A percentile compares a stretch with the other conserved stretches of the same genome.
Conservation (phyloP, 1,140 invertebrate species). For the Pseudomyrmex cubaensis region DNA sequence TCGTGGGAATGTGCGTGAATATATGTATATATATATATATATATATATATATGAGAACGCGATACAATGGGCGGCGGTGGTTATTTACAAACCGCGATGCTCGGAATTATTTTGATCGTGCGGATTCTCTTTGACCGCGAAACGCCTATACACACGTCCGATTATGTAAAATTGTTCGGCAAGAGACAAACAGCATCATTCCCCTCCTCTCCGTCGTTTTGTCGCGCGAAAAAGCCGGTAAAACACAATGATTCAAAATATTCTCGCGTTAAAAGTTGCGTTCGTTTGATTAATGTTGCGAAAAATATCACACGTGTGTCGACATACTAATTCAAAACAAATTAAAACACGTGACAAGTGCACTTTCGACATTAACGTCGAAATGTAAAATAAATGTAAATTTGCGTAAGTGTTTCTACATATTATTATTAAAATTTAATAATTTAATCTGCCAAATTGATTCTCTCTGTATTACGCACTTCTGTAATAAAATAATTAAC, state of each 20-base stretch:
- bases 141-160: background rate
- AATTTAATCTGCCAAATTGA: background rate
- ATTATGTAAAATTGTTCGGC: constrained; percentile 23
- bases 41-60: constrained; percentile 26
- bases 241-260: too few relatives aligned
- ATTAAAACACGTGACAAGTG: too few relatives aligned
- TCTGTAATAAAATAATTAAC: background rate
- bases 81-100: constrained; percentile 53
- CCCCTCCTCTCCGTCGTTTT: background rate
- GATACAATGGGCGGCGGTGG: constrained; percentile 43
- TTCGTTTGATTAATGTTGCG: too few relatives aligned
- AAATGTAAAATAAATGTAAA: too few relatives aligned
- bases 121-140: constrained; percentile 9
- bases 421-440: background rate
- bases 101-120: constrained; percentile 45
- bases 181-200: constrained; percentile 10
- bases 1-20: background rate
- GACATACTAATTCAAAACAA: too few relatives aligned
- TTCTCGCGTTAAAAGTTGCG: background rate
- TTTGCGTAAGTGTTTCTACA: too few relatives aligned
- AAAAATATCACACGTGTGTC: too few relatives aligned
- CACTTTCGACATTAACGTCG: too few relatives aligned
- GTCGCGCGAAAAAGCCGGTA: too few relatives aligned
- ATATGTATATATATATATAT: too few relatives aligned
- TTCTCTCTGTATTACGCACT: too few relatives aligned